Evolutionary conservation across 2,113 vertebrate genomes (phyloP), one percentile per base, ranked within the genome.

Genomic region (Corythoichthys intestinalis): DNA sequence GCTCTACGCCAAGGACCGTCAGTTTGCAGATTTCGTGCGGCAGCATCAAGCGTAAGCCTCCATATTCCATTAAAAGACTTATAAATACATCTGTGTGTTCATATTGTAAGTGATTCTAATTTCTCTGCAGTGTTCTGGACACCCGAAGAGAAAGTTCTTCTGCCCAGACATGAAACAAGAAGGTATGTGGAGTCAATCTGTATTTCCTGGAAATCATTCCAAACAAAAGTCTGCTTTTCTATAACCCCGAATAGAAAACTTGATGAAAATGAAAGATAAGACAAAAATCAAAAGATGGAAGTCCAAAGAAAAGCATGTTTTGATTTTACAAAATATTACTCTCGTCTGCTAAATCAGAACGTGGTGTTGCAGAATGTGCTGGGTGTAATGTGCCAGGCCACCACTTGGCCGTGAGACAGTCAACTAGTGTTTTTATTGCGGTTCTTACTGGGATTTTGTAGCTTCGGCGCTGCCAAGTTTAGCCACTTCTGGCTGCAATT

Each of bases 11-110:
- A 95, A 93, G 77, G 96, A 98, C 78, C 94, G 94, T 9, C 94
- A 97, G 85, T 98, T 98, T 92, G 95, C 94, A 78, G 94, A 95
- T 81, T 97, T 98, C 74, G 92, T 95, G 69, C 93, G 92, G 84
- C 94, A 96, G 67, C 94, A 97, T 85, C 94, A 96, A 90, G 91
- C 91, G 96, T 98, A 86, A 96, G 95, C 37, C 9, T 17, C 49
- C 11, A 49, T 39, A 47, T n/a, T 6, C 28, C 35, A 14, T n/a
- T 10, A 12, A 44, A 60, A 60, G 53, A 35, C 8, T 17, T 4
- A 20, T 28, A 47, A 47, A 12, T 47, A n/a, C 47, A 28, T 49
- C 63, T n/a, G 10, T 12, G 5, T 50, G 47, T 14, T 65, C 20
- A 28, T 28, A 28, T 28, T n/a, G 47, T 10, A 50, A 53, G 8